Conservation (phyloP, 2,888 invertebrate genomes). For the Steinernema scapterisci region DNA sequence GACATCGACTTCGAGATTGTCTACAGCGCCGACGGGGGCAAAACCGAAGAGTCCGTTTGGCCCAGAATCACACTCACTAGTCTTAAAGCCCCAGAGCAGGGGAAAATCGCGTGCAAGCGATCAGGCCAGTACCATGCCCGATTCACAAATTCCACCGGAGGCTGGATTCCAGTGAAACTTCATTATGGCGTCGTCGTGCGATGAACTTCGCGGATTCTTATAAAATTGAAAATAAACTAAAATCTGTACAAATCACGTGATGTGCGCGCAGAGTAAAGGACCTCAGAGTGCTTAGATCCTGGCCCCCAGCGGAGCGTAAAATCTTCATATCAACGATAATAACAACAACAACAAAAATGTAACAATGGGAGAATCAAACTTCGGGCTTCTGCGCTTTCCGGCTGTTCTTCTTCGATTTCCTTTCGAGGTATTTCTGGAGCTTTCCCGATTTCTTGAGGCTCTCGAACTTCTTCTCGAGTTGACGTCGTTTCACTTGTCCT, state of each 20-base stretch:
- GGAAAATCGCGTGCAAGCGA: constrained; percentile 42
- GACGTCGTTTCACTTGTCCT: constrained; percentile 48
- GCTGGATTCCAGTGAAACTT: constrained; percentile 58
- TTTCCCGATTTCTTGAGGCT: constrained; percentile 49
- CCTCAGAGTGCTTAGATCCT: no score
- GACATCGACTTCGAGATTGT: constrained; percentile 61
- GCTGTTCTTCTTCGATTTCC: constrained; percentile 36
- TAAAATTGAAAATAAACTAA: background rate
- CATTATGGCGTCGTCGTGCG: constrained; percentile 29
- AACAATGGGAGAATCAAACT: constrained; percentile 1
- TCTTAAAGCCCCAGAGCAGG: constrained; percentile 59
- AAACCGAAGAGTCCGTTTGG: constrained; percentile 52
- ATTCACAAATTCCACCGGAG: constrained; percentile 53
- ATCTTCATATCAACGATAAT: constrained; percentile 1
- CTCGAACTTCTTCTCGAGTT: constrained; percentile 53
- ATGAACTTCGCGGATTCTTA: background rate
- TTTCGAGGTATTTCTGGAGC: constrained; percentile 51
- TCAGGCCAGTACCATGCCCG: constrained; percentile 55
- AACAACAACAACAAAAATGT: background rate
- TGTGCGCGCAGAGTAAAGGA: no score
- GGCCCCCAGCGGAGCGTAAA: background rate
- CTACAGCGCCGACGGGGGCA: constrained; percentile 11
- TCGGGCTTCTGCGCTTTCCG: background rate
- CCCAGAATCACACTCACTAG: constrained; percentile 57
- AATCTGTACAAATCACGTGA: background rate